Evolutionary conservation across 2,888 invertebrate species (phyloP).

Genomic region (Leptinotarsa peninsularis): DNA sequence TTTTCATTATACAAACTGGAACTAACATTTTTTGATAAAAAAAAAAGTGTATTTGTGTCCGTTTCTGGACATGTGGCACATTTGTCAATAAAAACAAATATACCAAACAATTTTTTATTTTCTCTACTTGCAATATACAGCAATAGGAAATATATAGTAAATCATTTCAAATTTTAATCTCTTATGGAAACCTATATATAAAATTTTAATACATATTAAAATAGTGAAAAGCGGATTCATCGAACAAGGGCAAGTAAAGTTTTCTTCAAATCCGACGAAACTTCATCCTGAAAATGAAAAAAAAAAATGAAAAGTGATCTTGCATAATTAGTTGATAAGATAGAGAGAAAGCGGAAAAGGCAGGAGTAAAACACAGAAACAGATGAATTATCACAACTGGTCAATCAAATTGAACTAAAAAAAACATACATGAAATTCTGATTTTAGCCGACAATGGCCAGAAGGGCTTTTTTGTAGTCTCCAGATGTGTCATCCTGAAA

Average conservation of each 20-base stretch:
- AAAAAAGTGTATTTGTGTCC: too few species aligned
- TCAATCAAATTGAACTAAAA: constrained; percentile 15
- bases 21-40: too few species aligned
- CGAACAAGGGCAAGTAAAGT: constrained; percentile 78
- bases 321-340: background rate
- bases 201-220: background rate
- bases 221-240: background rate
- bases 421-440: constrained; percentile 22
- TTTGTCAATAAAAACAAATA: too few species aligned
- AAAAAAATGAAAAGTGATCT: constrained; percentile 22
- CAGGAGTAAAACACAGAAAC: background rate
- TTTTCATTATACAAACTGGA: too few species aligned
- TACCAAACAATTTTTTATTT: background rate
- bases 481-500: constrained; percentile 93
- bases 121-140: background rate
- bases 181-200: background rate
- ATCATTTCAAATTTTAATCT: background rate
- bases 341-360: background rate
- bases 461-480: constrained; percentile 91
- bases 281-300: constrained; percentile 76
- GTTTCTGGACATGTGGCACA: too few species aligned
- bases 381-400: constrained; percentile 8
- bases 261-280: constrained; percentile 88
- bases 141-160: background rate
- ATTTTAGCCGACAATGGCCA: constrained; percentile 75